Evolutionary conservation across 2,888 invertebrate species (phyloP).

Genomic region (Ceramica pisi): DNA sequence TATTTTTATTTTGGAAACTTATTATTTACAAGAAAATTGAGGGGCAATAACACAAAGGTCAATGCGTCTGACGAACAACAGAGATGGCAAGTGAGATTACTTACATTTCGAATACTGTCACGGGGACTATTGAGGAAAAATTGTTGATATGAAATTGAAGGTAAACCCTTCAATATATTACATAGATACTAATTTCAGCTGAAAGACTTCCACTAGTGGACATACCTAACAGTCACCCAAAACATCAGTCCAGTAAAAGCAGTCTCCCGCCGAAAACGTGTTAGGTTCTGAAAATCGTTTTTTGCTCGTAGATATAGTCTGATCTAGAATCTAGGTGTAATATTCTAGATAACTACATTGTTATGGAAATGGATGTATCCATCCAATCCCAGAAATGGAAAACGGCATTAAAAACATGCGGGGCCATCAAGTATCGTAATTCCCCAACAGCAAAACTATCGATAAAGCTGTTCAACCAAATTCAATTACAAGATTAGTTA

Average conservation of each 20-base stretch:
- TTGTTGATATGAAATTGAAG: no score
- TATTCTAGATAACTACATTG: background rate
- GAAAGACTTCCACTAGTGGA: no score
- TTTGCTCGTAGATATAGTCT: no score
- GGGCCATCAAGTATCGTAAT: slow-evolving; percentile 8
- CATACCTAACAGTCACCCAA: background rate
- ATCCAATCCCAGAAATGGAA: background rate
- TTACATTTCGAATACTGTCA: no score
- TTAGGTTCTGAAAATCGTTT: background rate
- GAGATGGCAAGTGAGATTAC: background rate
- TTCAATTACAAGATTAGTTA: slow-evolving; percentile 13
- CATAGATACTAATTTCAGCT: no score
- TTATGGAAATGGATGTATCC: background rate
- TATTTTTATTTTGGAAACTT: slow-evolving; percentile 2
- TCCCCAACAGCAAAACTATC: background rate
- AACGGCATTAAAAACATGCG: background rate
- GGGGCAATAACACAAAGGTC: background rate
- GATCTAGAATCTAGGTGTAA: background rate
- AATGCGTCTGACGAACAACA: background rate
- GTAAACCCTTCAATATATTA: no score
- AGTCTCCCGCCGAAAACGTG: background rate
- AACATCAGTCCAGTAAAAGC: background rate
- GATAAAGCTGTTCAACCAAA: slow-evolving; percentile 27
- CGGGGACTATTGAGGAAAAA: no score
- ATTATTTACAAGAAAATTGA: background rate